Evolutionary conservation across 2,113 vertebrate genomes (phyloP).

Genomic region (Sakesphorus luctuosus): DNA sequence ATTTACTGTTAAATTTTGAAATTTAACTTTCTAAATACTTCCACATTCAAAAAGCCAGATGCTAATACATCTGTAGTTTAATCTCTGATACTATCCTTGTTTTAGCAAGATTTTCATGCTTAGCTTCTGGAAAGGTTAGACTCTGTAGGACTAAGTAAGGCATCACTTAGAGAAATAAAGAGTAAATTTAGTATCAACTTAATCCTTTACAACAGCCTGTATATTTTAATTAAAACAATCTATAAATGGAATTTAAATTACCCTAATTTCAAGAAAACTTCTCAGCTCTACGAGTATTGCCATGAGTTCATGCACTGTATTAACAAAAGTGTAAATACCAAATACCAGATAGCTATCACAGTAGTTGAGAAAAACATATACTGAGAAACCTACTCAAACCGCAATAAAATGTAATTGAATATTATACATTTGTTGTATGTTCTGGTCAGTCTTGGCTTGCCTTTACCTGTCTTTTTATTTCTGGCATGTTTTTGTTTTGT

Average conservation of each 20-base stretch:
- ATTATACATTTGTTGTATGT: background rate
- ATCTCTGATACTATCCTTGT: background rate
- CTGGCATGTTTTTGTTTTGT: conserved; percentile 46
- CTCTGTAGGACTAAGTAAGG: background rate
- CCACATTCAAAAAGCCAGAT: background rate
- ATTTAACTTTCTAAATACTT: background rate
- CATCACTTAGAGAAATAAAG: background rate
- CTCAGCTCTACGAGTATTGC: background rate
- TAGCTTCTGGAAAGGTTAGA: background rate
- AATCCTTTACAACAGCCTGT: background rate
- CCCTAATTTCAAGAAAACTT: background rate
- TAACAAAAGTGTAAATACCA: background rate
- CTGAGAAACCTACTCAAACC: background rate
- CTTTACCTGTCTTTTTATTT: conserved; percentile 66
- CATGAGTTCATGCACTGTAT: background rate
- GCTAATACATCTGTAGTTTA: background rate
- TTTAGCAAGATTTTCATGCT: background rate
- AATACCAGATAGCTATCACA: background rate
- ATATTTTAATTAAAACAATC: background rate
- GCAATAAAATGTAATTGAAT: background rate
- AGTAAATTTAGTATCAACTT: background rate
- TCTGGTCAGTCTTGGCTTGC: conserved; percentile 23
- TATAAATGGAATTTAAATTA: background rate
- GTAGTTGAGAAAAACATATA: background rate
- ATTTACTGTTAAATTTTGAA: background rate